These are phyloP conservation scores for Lycocorax pyrrhopterus DNA, from an alignment of 2,113 vertebrate genomes.

Conservation along the genomic window DNA sequence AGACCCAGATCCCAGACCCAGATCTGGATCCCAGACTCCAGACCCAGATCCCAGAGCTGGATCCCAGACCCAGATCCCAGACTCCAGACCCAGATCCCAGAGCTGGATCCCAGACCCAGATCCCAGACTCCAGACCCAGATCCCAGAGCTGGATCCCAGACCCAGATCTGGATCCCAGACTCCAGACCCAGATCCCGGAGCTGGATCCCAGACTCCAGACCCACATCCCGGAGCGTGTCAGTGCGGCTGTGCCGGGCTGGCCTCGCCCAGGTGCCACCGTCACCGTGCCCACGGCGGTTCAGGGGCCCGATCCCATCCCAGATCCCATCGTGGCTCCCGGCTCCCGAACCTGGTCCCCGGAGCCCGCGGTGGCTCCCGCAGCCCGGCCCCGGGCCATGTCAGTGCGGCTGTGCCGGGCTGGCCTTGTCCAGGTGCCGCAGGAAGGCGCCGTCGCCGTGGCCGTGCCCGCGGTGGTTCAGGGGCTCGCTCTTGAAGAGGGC, in stretches of 20 bases:
- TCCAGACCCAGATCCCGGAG: no score
- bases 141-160: no score
- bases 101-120: no score
- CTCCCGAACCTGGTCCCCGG: not conserved
- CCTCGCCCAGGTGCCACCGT: conserved; percentile 85
- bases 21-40: no score
- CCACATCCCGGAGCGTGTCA: not conserved
- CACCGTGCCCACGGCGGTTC: not conserved
- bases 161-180: no score
- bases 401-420: conserved; percentile 69
- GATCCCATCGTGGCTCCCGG: not conserved
- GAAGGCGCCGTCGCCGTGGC: conserved; percentile 80
- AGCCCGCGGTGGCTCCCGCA: no score
- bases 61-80: no score
- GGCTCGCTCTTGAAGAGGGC: conserved; percentile 97
- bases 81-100: no score
- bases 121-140: no score
- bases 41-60: no score
- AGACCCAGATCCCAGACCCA: no score
- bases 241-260: conserved; percentile 70
- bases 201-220: no score
- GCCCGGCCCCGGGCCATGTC: not conserved
- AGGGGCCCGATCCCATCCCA: not conserved
- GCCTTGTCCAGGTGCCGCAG: conserved; percentile 90
- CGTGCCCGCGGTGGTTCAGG: conserved; percentile 88